A percentile compares a stretch with the other conserved stretches of the same genome.
These are phyloP conservation scores for Danionella cerebrum DNA, from an alignment of 2,113 vertebrate genomes.

Conservation along the genomic window DNA sequence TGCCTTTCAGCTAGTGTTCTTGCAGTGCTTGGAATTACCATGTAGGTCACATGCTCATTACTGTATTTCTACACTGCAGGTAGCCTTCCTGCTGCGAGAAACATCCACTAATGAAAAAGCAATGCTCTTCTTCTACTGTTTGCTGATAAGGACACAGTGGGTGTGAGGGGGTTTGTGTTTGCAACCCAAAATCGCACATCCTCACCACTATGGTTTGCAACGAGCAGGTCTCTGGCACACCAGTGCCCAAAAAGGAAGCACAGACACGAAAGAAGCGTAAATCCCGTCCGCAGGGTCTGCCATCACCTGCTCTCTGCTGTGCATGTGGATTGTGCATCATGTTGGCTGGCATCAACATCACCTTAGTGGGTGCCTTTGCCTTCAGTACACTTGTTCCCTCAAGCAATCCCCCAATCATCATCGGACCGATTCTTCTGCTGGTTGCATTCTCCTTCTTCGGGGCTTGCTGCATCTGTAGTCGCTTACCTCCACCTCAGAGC, in stretches of 20 bases:
- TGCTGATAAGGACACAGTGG: background rate
- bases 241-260: constrained; percentile 59
- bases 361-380: constrained; percentile 87
- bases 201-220: constrained; percentile 60
- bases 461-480: constrained; percentile 82
- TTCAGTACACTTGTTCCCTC: constrained; percentile 77
- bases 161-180: background rate
- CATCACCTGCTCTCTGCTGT: constrained; percentile 86
- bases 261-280: constrained; percentile 53
- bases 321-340: constrained; percentile 92
- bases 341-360: constrained; percentile 94
- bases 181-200: background rate
- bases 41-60: background rate
- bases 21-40: too few species aligned
- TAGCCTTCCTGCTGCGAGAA: background rate
- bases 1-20: too few species aligned
- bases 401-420: constrained; percentile 82
- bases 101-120: background rate
- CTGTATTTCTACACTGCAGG: constrained; percentile 7
- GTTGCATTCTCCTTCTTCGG: constrained; percentile 82
- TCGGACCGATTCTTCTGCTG: constrained; percentile 80
- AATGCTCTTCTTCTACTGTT: background rate
- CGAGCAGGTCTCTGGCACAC: constrained; percentile 62
- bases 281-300: constrained; percentile 69
- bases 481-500: constrained; percentile 61